These are phyloP conservation scores for Pangasius larnaudii DNA, from an alignment of 2,797 vertebrate species.

Conservation along the genomic window DNA sequence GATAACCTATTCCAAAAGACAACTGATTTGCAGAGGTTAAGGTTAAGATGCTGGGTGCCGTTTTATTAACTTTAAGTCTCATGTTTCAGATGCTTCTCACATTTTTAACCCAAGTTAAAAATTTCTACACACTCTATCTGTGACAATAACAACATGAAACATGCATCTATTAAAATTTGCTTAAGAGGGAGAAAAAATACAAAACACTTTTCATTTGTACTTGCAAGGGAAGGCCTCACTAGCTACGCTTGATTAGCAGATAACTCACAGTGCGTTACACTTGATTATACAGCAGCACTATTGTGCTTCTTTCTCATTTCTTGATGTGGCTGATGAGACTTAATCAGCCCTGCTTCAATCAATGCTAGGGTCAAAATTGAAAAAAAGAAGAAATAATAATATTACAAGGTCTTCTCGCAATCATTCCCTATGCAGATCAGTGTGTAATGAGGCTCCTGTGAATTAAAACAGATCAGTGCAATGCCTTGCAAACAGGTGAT, in stretches of 20 bases:
- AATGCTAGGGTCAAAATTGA: conserved; percentile 57
- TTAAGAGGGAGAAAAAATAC: conserved; percentile 62
- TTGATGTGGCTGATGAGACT: conserved; percentile 75
- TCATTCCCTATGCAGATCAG: conserved; percentile 43
- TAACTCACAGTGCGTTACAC: conserved; percentile 67
- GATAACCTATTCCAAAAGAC: neutral
- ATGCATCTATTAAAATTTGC: conserved; percentile 55
- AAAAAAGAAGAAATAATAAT: conserved; percentile 14
- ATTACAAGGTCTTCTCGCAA: conserved; percentile 31
- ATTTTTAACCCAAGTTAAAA: neutral
- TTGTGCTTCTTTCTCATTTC: conserved; percentile 64
- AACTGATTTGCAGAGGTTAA: neutral
- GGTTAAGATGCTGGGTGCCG: neutral
- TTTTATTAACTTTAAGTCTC: neutral
- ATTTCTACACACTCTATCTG: neutral
- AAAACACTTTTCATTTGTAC: conserved; percentile 63
- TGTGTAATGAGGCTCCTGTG: conserved; percentile 29
- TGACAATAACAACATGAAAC: neutral
- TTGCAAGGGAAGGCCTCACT: conserved; percentile 46
- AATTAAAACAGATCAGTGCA: conserved; percentile 38
- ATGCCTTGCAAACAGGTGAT: conserved; percentile 18
- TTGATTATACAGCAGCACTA: conserved; percentile 75
- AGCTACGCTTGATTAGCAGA: conserved; percentile 67
- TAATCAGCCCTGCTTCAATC: conserved; percentile 72
- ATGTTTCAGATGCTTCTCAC: neutral